Evolutionary conservation across 2,113 vertebrate species (phyloP), one percentile per base, ranked within the genome.

Genomic region (Noctilio leporinus): DNA sequence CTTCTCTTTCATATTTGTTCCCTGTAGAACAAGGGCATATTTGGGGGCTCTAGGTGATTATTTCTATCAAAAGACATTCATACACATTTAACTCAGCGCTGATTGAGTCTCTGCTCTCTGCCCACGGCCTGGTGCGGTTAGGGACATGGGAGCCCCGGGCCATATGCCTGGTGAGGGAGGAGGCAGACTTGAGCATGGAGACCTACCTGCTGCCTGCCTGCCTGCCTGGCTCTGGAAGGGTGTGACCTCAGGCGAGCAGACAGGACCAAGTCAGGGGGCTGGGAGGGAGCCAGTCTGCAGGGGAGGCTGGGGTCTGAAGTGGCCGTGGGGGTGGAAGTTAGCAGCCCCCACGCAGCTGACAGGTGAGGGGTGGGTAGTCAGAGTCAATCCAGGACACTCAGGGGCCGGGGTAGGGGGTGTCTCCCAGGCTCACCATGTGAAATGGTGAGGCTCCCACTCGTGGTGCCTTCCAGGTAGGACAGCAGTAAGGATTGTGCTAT

Each of bases 61-160:
- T 77, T 82, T 86, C 35, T 38, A 22, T 55, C 20, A 47, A 30
- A 57, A 86, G 86, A 40, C 4, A 51, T 51, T 65, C 16, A 40
- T 3, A 14, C 28, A 33, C 35, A 24, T 78, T 84, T 30, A 28
- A 20, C 38, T 92, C 35, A 45, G 1, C 2, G 17, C 26, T 57
- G 65, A 49, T 33, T 49, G 76, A 76, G 11, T 26, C 65, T 4
- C 51, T 57, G 3, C 38, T 43, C 33, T 35, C 38, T n/a, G 55
- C 51, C 57, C 38, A 14, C 45, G 77, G 4, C 43, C 12, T 9
- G 7, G 11, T 67, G 67, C 81, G 65, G 30, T 59, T n/a, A 24
- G 38, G 35, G 51, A 24, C n/a, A 3, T 0, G 40, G 64, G 65
- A 78, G 22, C n/a, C 33, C 5, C 0, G 0, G 59, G 12, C 2